Evolutionary conservation across 2,888 invertebrate genomes (phyloP).

Genomic region (Cremastinae sp.): DNA sequence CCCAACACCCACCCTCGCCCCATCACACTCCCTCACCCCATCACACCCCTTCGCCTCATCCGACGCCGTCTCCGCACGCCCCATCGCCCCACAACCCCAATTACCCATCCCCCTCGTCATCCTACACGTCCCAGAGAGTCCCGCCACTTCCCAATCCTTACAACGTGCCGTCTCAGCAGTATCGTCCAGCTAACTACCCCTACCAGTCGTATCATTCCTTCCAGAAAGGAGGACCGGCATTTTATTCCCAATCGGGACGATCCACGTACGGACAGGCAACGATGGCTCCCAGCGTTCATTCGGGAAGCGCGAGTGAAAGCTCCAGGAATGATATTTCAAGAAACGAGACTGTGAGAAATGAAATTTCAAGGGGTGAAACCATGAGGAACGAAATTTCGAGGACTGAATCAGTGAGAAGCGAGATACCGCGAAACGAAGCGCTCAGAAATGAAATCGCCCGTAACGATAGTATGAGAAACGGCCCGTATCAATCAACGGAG

Average conservation of each 20-base stretch:
- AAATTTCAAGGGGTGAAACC: too few species aligned
- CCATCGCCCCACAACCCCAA: conserved; percentile 80
- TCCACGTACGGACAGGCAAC: conserved; percentile 66
- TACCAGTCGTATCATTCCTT: conserved; percentile 76
- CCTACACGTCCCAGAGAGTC: conserved; percentile 80
- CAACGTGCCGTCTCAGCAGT: conserved; percentile 68
- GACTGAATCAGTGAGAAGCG: too few species aligned
- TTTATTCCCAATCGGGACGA: conserved; percentile 69
- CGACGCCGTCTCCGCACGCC: conserved; percentile 70
- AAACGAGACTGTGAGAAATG: background rate
- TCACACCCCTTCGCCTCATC: conserved; percentile 62
- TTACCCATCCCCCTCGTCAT: conserved; percentile 78
- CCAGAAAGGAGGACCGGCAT: conserved; percentile 69
- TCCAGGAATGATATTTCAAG: conserved; percentile 20
- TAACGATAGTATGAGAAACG: conserved; percentile 39
- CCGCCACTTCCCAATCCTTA: conserved; percentile 76
- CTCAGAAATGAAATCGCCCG: conserved; percentile 25
- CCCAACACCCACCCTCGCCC: conserved; percentile 71
- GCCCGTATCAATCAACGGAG: conserved; percentile 63
- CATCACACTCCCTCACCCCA: conserved; percentile 60
- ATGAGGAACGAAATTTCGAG: too few species aligned
- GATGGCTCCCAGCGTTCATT: conserved; percentile 43
- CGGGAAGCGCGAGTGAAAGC: conserved; percentile 29
- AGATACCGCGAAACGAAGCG: too few species aligned
- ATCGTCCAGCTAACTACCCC: conserved; percentile 68